Conservation (phyloP, 2,888 invertebrate species). For the Trichacis sp. region DNA sequence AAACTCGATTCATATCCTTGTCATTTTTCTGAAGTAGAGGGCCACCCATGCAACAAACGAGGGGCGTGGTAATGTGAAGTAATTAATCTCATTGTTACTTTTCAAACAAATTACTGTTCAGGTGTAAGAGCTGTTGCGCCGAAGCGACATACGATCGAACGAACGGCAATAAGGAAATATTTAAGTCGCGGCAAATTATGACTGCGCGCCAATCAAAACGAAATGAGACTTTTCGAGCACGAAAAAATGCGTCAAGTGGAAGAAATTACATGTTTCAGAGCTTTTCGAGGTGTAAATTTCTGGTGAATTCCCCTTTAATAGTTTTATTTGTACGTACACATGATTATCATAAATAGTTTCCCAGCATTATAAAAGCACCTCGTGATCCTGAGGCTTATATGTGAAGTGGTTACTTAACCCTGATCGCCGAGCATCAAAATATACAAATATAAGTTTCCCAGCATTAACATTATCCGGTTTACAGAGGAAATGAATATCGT, state of each 20-base stretch:
- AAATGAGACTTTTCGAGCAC: no score
- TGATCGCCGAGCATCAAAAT: conserved; percentile 29
- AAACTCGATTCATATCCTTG: neutral
- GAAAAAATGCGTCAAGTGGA: no score
- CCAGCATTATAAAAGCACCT: conserved; percentile 18
- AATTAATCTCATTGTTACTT: conserved; percentile 8
- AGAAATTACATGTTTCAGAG: neutral
- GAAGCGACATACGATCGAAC: no score
- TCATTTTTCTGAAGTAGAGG: neutral
- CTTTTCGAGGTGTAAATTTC: neutral
- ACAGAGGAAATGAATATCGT: conserved; percentile 36
- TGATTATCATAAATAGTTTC: conserved; percentile 5
- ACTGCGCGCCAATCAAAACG: no score
- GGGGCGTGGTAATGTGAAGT: neutral
- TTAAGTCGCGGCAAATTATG: no score
- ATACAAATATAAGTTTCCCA: conserved; percentile 50
- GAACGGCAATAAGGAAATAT: no score
- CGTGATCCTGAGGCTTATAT: conserved; percentile 21
- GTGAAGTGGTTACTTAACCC: conserved; percentile 16
- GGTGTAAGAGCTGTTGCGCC: no score
- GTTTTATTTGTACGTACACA: neutral
- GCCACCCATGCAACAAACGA: neutral
- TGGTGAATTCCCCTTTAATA: neutral
- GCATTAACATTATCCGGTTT: conserved; percentile 47
- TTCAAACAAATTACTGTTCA: neutral